Base-by-base conservation (phyloP, 2,113 vertebrate species). In the Cavia aperea region DNA sequence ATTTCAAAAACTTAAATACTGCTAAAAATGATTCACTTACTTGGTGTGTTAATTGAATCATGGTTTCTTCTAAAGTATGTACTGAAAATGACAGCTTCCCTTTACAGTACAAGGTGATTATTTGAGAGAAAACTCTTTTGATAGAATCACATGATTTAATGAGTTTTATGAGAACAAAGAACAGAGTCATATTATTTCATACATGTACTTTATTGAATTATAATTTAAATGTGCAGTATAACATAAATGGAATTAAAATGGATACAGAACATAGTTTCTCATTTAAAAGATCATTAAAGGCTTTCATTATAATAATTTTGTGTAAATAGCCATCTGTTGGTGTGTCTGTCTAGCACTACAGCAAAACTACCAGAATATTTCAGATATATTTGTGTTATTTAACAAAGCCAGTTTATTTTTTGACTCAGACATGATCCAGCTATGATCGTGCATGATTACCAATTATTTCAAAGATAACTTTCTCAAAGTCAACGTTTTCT, bases 71-170 rank as follows among this genome's bases (percentile, higher is more conserved):
- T 73, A 85, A 90, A 33, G 33, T 77, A 86, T 33, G 89, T 73
- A 23, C 15, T 62, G 31, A 89, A 95, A 92, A 81, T 75, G 1
- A 36, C 86, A 88, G 39, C 11, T 65, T 95, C 6, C 16, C 78
- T 93, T 93, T 93, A 89, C 88, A 75, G 86, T 95, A 54, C 81
- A 94, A 90, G 62, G 16, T 54, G 1, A 77, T 81, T 83, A 91
- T 84, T 89, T 79, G 12, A n/a, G 18, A 39, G 12, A n/a, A 26
- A 33, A 14, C 12, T 65, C 8, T 66, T 39, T 70, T 84, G 91
- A 90, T 88, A 6, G 8, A 88, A 79, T 88, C 63, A 84, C 3
- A 88, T 31, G 15, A 89, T 84, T 90, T 94, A 90, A 87, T 93
- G 51, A 78, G 24, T 68, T 95, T 95, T 89, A 31, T 51, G 84